Percentiles rank a stretch among this genome's conserved stretches.
These are phyloP conservation scores for Bimastos eiseni DNA, from an alignment of 2,888 invertebrate genomes.

Conservation along the genomic window DNA sequence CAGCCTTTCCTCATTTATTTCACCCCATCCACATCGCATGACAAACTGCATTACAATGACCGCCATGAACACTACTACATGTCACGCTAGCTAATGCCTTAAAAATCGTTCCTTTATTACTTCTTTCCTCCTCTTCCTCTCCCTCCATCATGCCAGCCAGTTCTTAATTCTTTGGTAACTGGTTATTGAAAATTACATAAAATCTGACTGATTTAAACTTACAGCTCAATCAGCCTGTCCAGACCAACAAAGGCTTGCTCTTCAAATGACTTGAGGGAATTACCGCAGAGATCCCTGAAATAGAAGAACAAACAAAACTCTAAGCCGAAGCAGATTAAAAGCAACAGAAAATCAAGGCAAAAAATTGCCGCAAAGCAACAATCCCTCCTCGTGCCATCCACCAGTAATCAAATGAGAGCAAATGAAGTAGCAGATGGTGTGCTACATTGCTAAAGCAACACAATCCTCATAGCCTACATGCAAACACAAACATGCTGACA, in stretches of 20 bases:
- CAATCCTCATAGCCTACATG: not conserved
- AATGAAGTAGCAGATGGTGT: not conserved
- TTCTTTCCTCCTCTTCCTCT: not conserved
- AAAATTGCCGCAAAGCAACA: not conserved
- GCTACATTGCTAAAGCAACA: not conserved
- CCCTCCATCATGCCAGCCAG: not conserved
- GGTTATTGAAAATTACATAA: not conserved
- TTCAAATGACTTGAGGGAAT: slow-evolving; percentile 9
- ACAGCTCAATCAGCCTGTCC: not conserved
- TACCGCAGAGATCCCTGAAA: slow-evolving; percentile 20
- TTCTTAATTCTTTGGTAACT: not conserved
- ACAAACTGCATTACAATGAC: not conserved
- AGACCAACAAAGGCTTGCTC: not conserved
- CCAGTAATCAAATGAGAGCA: not conserved
- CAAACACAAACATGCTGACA: not conserved
- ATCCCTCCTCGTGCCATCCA: not conserved
- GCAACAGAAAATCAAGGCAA: slow-evolving; percentile 3
- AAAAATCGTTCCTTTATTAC: not conserved
- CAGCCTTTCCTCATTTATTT: not conserved
- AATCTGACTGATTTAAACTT: not conserved
- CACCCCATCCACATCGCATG: not conserved
- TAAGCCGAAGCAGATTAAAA: not conserved
- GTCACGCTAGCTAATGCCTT: not conserved
- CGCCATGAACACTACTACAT: not conserved
- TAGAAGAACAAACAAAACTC: not conserved